phyloP scores from a whole-genome alignment of 2,113 vertebrate genomes.

The Protobothrops mucrosquamatus region DNA sequence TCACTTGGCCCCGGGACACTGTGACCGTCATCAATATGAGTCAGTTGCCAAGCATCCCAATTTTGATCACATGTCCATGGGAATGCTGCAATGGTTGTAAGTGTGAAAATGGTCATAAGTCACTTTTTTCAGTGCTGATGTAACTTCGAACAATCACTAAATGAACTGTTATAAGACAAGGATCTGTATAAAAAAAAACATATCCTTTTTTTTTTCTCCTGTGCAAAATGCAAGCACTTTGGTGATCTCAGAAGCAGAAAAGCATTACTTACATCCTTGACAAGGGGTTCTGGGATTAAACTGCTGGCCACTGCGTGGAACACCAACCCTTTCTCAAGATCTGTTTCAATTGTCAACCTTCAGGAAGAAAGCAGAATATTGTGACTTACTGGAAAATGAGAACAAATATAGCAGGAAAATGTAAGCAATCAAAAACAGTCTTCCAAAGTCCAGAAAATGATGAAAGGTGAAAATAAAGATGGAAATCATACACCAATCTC shows the following conservation, averaged over 20 bases:
- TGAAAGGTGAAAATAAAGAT: background rate
- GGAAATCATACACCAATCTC: background rate
- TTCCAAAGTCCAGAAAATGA: background rate
- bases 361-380: background rate
- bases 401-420: background rate
- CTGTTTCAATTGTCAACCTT: slow-evolving; percentile 80
- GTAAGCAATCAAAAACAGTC: background rate
- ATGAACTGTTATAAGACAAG: too few species aligned
- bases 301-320: slow-evolving; percentile 80
- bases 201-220: too few species aligned
- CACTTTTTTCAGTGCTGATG: too few species aligned
- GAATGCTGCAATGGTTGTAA: too few species aligned
- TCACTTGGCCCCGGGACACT: too few species aligned
- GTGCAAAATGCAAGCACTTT: background rate
- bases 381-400: background rate
- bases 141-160: too few species aligned
- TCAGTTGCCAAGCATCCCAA: too few species aligned
- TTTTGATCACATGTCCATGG: too few species aligned
- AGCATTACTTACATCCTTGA: slow-evolving; percentile 54
- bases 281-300: slow-evolving; percentile 66
- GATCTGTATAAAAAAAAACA: background rate
- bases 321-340: slow-evolving; percentile 64
- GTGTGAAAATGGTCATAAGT: too few species aligned
- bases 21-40: too few species aligned
- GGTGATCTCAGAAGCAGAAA: background rate